phyloP scores from a whole-genome alignment of 2,888 invertebrate species.

The Leptinotarsa peninsularis region DNA sequence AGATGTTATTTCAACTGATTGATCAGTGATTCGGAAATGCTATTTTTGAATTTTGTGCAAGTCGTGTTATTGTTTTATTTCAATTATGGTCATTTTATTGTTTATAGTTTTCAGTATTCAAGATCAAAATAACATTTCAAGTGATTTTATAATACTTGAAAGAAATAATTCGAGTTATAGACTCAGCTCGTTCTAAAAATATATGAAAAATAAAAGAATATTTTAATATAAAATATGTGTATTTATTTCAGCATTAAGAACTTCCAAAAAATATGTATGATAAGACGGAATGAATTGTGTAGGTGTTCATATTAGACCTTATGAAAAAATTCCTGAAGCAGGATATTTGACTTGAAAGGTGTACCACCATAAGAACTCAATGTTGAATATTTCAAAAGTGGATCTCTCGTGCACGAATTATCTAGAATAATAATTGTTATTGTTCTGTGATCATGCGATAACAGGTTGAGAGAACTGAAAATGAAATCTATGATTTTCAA shows the following conservation, averaged over 20 bases:
- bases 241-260: not conserved
- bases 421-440: no score
- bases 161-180: conserved; percentile 8
- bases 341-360: no score
- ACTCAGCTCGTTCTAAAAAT: conserved; percentile 22
- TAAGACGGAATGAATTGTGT: no score
- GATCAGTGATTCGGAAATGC: conserved; percentile 25
- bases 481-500: no score
- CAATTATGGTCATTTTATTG: conserved; percentile 18
- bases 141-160: conserved; percentile 10
- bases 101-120: conserved; percentile 22
- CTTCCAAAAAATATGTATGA: no score
- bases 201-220: conserved; percentile 36
- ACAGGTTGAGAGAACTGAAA: no score
- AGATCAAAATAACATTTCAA: conserved; percentile 22
- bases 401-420: no score
- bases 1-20: not conserved
- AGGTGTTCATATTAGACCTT: no score
- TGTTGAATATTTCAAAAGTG: no score
- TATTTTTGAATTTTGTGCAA: conserved; percentile 1
- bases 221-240: conserved; percentile 25
- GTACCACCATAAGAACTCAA: no score
- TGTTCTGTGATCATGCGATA: no score
- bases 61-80: conserved; percentile 36
- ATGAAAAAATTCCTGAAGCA: no score